These are phyloP conservation scores for Zosterops lateralis DNA, from an alignment of 2,113 vertebrate genomes.

Conservation along the genomic window DNA sequence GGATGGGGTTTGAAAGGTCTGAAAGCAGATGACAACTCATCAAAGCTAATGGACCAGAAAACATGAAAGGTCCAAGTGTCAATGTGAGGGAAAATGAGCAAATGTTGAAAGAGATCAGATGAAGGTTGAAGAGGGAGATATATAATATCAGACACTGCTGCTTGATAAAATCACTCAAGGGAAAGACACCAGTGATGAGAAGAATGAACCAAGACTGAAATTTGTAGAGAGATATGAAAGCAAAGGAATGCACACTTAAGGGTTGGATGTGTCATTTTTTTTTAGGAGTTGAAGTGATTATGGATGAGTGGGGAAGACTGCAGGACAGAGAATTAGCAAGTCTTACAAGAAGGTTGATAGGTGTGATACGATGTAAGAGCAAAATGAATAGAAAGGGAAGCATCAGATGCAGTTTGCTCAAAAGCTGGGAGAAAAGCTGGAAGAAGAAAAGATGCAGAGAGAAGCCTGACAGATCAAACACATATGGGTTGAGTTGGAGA, in stretches of 20 bases:
- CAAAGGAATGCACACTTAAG: not conserved
- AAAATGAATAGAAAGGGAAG: not conserved
- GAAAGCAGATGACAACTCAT: not conserved
- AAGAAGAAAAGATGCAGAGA: not conserved
- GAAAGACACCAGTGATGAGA: not conserved
- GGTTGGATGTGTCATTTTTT: not conserved
- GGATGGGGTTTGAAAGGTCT: not conserved
- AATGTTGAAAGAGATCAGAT: not conserved
- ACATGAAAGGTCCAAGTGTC: not conserved
- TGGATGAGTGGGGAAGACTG: not conserved
- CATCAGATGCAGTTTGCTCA: not conserved
- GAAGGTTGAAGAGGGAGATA: not conserved
- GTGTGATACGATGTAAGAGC: not conserved
- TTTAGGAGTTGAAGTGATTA: not conserved
- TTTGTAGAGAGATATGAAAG: not conserved
- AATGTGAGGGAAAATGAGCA: not conserved
- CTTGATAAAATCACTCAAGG: not conserved
- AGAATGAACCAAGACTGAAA: not conserved
- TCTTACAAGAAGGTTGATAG: not conserved
- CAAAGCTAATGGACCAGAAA: conserved; percentile 19
- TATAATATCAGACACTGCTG: not conserved
- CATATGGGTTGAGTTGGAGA: not conserved
- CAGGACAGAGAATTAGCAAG: not conserved
- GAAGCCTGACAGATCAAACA: not conserved
- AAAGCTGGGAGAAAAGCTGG: not conserved